Base-by-base conservation (phyloP, 2,888 invertebrate species). In the Cephus pulcher region DNA sequence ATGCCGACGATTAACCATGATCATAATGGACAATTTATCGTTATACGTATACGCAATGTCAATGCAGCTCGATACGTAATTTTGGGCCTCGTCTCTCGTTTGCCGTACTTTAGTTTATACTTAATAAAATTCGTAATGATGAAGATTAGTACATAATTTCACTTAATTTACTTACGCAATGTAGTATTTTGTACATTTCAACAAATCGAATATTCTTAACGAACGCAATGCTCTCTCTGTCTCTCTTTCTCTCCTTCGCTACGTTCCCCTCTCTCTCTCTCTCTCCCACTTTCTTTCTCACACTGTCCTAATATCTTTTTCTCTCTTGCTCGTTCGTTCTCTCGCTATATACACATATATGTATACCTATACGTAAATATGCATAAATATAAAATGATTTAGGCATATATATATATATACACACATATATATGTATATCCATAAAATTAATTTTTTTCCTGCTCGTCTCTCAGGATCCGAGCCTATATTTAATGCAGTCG, bases 151-250 rank as follows among this genome's bases (percentile, higher is more conserved):
- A 73, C 56, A 76, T 75, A 78, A 78, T 78, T 73, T 75, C 33
- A 74, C 74, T 33, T 74, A 74, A 74, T 33, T 74, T 33, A 74
- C 74, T 35, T 74, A 74, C 34, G n/a, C 75, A 75, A 75, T 75
- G 70, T 78, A 75, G 75, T 75, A 78, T 78, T 78, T 78, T 78
- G 78, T 78, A 78, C 78, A 78, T 78, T 78, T 78, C 73, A 78
- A 78, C 78, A 78, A 78, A 78, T 78, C 73, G 76, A 75, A 78
- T 75, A 75, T 78, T 69, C 73, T 78, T 73, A 78, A 78, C 78
- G 78, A 78, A 78, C 78, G 78, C 75, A 75, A 68, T 70, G 40
- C n/a, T 75, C 56, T 56, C 40, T 56, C 40, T 56, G 34, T 69
- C 12, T 78, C 30, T 40, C 40, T 40, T 15, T 40, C 40, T 40